These are phyloP conservation scores for Epirrhoe alternata DNA, from an alignment of 2,888 invertebrate species.

Conservation along the genomic window DNA sequence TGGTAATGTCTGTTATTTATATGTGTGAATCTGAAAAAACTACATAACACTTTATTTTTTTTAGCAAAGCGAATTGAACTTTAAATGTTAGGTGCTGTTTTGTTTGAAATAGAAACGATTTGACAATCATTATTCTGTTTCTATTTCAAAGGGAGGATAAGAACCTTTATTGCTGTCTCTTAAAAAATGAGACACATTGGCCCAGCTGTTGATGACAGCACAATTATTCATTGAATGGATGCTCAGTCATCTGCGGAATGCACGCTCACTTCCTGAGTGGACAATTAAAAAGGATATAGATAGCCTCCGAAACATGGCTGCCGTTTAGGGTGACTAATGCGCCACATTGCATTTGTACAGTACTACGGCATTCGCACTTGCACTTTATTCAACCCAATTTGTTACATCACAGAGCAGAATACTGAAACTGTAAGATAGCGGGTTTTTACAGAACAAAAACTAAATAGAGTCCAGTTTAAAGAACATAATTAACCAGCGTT, in stretches of 20 bases:
- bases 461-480: too few relatives aligned
- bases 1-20: neutral
- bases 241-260: constrained; percentile 71
- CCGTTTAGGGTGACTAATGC: constrained; percentile 55
- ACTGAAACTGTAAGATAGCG: too few relatives aligned
- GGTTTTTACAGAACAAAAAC: too few relatives aligned
- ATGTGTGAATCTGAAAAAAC: neutral
- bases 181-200: neutral
- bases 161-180: neutral
- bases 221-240: constrained; percentile 64
- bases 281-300: constrained; percentile 71
- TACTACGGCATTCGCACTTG: neutral
- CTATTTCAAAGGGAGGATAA: neutral
- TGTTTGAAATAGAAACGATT: too few relatives aligned
- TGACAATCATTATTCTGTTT: too few relatives aligned
- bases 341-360: constrained; percentile 27
- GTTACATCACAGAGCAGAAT: neutral
- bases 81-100: neutral
- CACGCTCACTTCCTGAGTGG: constrained; percentile 75
- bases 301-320: constrained; percentile 57
- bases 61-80: neutral
- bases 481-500: too few relatives aligned
- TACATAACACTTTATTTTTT: neutral
- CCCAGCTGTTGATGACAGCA: constrained; percentile 48
- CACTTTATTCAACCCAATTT: neutral